These are phyloP conservation scores for Malthinus seriepunctatus DNA, from an alignment of 2,888 invertebrate species.

Conservation along the genomic window DNA sequence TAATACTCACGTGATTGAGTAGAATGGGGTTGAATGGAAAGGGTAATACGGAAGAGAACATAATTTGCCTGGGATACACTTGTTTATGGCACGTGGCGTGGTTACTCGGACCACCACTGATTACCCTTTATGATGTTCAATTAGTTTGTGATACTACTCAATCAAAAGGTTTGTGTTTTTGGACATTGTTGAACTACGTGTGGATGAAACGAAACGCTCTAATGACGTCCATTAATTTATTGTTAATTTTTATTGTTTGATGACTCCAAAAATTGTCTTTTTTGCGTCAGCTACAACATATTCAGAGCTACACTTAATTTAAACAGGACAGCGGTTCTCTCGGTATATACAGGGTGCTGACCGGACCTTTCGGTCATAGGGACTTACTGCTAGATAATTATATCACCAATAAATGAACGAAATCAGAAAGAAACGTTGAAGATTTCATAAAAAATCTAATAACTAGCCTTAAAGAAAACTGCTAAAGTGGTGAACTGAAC, in stretches of 20 bases:
- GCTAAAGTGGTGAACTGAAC: too few relatives aligned
- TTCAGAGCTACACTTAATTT: too few relatives aligned
- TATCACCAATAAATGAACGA: too few relatives aligned
- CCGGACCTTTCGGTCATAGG: too few relatives aligned
- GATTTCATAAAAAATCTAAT: too few relatives aligned
- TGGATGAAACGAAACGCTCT: constrained; percentile 5
- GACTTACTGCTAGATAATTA: too few relatives aligned
- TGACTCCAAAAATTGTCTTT: background rate
- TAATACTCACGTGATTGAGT: constrained; percentile 44
- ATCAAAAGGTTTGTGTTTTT: constrained; percentile 26
- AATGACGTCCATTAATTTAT: constrained; percentile 1
- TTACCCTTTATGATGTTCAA: constrained; percentile 52
- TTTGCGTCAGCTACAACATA: too few relatives aligned
- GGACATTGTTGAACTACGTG: constrained; percentile 11
- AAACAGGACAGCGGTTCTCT: too few relatives aligned
- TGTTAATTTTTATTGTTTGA: constrained; percentile 1
- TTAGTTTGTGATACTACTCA: constrained; percentile 43
- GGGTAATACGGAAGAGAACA: constrained; percentile 33
- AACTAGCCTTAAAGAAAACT: too few relatives aligned
- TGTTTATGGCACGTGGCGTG: constrained; percentile 50
- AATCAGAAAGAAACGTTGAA: too few relatives aligned
- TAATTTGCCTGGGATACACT: constrained; percentile 44
- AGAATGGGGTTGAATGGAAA: constrained; percentile 26
- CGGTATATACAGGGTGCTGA: too few relatives aligned
- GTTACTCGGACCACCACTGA: constrained; percentile 46